Evolutionary conservation across 2,888 invertebrate genomes (phyloP).

Genomic region (Amaurobius ferox): DNA sequence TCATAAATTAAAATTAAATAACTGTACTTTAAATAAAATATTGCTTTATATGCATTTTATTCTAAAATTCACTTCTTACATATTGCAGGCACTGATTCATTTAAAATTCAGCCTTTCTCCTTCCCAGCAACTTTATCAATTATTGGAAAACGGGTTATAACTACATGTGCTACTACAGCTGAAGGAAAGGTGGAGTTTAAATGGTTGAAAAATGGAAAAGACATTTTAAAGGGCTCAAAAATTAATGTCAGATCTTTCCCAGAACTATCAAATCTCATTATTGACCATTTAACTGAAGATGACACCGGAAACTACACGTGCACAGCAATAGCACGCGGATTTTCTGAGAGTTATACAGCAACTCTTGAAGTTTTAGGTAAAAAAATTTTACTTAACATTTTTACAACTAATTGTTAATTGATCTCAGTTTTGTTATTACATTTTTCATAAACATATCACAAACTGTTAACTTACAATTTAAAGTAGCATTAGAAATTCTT

Average conservation of each 20-base stretch:
- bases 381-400: background rate
- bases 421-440: too few relatives aligned
- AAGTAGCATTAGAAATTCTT: too few relatives aligned
- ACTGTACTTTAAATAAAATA: too few relatives aligned
- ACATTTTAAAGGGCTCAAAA: slow-evolving; percentile 11
- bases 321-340: slow-evolving; percentile 41
- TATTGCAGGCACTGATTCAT: slow-evolving; percentile 5
- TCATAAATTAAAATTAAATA: too few relatives aligned
- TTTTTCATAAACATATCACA: too few relatives aligned
- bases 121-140: slow-evolving; percentile 41
- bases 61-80: background rate
- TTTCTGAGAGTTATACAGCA: slow-evolving; percentile 41
- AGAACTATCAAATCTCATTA: slow-evolving; percentile 53
- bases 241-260: slow-evolving; percentile 30
- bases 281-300: slow-evolving; percentile 52
- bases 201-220: slow-evolving; percentile 61
- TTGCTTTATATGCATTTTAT: background rate
- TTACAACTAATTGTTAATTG: too few relatives aligned
- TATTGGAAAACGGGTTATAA: slow-evolving; percentile 52
- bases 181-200: slow-evolving; percentile 41
- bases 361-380: slow-evolving; percentile 59
- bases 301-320: slow-evolving; percentile 72
- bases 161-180: slow-evolving; percentile 43
- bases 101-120: slow-evolving; percentile 63
- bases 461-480: too few relatives aligned